Evolutionary conservation across 2,113 vertebrate species (phyloP), one percentile per base, ranked within the genome.

Genomic region (Microcebus tavaratra): DNA sequence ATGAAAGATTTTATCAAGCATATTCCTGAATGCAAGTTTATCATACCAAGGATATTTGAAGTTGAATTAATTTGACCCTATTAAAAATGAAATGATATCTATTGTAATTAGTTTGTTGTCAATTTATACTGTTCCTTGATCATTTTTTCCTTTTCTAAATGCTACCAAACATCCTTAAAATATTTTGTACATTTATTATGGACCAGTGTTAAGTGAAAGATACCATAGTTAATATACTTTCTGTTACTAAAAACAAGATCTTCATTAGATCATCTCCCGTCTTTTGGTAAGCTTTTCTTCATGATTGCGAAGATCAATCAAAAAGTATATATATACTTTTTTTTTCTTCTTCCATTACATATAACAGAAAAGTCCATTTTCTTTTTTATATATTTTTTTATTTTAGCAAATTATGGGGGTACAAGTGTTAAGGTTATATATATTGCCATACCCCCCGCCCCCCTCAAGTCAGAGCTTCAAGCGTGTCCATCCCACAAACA

Each of bases 81-180:
- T 93, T 89, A 82, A 88, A 94, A 93, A 68, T 86, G 8, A 82
- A 61, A 61, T 93, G 42, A 27, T 63, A 80, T 67, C 45, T 95
- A 4, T 78, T 48, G 0, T 92, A 79, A n/a, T 76, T 81, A 39
- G 8, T 45, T 93, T 94, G 6, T 72, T 81, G n/a, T 76, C 27
- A 90, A 25, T 0, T 88, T 85, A 72, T 36, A 76, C 18, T 96
- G 0, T n/a, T 87, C 9, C 11, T 61, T 88, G 31, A 3, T 91
- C 50, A 82, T 82, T 25, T 31, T 45, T 70, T 63, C 31, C 23
- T 83, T 55, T 88, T 48, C 14, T 67, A 86, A 90, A 57, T 87
- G 7, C n/a, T 79, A 76, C 14, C 67, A 89, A 76, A 96, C 8
- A 83, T 53, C 9, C n/a, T 67, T 82, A 79, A 95, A 85, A 48